Conservation (phyloP, 2,888 invertebrate genomes). For the Temnothorax ravouxi region DNA sequence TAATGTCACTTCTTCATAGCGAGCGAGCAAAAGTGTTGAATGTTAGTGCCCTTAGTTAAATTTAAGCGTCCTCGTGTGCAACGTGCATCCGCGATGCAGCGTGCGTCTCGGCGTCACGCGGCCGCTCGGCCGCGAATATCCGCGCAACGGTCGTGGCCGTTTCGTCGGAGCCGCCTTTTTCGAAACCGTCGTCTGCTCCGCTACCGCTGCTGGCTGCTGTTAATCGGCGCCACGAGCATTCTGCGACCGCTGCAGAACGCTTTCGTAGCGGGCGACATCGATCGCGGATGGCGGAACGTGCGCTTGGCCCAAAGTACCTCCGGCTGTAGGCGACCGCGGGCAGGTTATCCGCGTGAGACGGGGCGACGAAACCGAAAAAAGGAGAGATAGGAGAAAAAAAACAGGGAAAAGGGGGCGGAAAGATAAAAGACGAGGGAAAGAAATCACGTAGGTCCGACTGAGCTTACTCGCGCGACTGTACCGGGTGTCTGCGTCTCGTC, state of each 20-base stretch:
- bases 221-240: conserved; percentile 52
- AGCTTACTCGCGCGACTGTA: conserved; percentile 65
- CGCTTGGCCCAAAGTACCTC: conserved; percentile 39
- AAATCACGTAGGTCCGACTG: conserved; percentile 30
- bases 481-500: conserved; percentile 60
- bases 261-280: conserved; percentile 54
- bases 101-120: conserved; percentile 12
- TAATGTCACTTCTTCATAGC: neutral
- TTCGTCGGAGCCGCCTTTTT: conserved; percentile 27
- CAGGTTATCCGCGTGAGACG: conserved; percentile 62
- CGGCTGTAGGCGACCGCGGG: conserved; percentile 28
- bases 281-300: conserved; percentile 49
- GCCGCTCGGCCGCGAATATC: conserved; percentile 36
- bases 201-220: conserved; percentile 13
- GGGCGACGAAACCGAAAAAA: conserved; percentile 48
- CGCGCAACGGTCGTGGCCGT: conserved; percentile 2
- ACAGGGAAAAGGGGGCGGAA: neutral
- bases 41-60: conserved; percentile 39
- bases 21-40: neutral
- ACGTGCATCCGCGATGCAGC: neutral
- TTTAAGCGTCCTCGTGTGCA: conserved; percentile 29
- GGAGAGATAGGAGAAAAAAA: conserved; percentile 21
- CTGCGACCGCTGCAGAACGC: conserved; percentile 49
- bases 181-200: conserved; percentile 15
- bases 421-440: conserved; percentile 43